phyloP scores from a whole-genome alignment of 2,113 vertebrate species.

The Oncorhynchus kisutch region DNA sequence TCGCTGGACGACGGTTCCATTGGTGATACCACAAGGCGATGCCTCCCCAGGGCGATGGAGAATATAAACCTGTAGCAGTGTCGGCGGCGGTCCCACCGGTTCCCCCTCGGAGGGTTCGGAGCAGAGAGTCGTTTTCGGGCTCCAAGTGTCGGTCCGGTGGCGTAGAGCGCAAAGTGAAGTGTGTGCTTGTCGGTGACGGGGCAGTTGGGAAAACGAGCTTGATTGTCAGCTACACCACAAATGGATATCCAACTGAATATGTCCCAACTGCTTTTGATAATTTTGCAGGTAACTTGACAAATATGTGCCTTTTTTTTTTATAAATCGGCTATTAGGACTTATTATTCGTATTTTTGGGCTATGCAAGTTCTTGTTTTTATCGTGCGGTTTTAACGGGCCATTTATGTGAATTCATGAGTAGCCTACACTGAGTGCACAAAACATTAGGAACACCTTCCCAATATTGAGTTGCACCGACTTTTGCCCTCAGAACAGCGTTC shows the following conservation, averaged over 20 bases:
- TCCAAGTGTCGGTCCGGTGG: conserved; percentile 46
- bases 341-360: no score
- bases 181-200: conserved; percentile 90
- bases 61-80: conserved; percentile 59
- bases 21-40: conserved; percentile 50
- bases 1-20: background rate
- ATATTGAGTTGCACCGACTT: no score
- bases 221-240: conserved; percentile 93
- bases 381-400: no score
- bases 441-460: no score
- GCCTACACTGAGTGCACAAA: no score
- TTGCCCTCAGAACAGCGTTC: no score
- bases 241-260: conserved; percentile 92
- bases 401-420: no score
- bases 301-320: background rate
- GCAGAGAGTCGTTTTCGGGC: conserved; percentile 42
- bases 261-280: conserved; percentile 93
- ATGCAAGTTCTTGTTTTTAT: no score
- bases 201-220: conserved; percentile 93
- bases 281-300: conserved; percentile 83
- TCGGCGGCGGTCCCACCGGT: conserved; percentile 63
- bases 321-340: no score
- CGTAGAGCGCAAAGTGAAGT: conserved; percentile 82
- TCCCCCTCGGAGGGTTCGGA: conserved; percentile 73
- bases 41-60: conserved; percentile 62